Evolutionary conservation across 2,113 vertebrate genomes (phyloP), one percentile per base, ranked within the genome.

Genomic region (Rhineura floridana): DNA sequence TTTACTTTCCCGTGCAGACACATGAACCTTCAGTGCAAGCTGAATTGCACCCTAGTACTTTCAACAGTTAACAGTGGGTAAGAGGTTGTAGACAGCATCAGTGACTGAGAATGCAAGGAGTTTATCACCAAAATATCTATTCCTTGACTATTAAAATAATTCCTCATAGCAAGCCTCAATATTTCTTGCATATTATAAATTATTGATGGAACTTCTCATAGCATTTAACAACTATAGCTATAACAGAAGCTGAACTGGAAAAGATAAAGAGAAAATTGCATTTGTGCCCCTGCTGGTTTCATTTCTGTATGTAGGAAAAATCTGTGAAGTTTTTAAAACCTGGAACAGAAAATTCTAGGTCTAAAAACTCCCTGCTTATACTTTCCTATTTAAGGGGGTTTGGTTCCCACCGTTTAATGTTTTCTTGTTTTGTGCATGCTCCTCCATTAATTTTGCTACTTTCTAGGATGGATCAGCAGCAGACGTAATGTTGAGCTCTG

Each of bases 31-130:
- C n/a, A n/a, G n/a, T n/a, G n/a, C n/a, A n/a, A n/a, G n/a, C n/a
- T n/a, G n/a, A n/a, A n/a, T n/a, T n/a, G n/a, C n/a, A n/a, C n/a
- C n/a, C n/a, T n/a, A n/a, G n/a, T n/a, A n/a, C n/a, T n/a, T n/a
- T n/a, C n/a, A n/a, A n/a, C n/a, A n/a, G n/a, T n/a, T 39, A 44
- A 21, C 59, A 63, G 36, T 11, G 10, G 12, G 30, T 0, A 0
- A 0, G 1, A 0, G 39, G 62, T 59, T 0, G 0, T 55, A 8
- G 36, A 63, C 0, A 13, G 65, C 75, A 75, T 39, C 48, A 83
- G 48, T 83, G 63, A 46, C 46, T 69, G 39, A 83, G 39, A 67
- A 33, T 19, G 0, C 0, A n/a, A 65, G 72, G 30, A 30, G 8
- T 28, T 36, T 42, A 46, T 65, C n/a, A 28, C 12, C 15, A 7